Evolutionary conservation across 2,888 invertebrate species (phyloP).

Genomic region (Sphinx pinastri): DNA sequence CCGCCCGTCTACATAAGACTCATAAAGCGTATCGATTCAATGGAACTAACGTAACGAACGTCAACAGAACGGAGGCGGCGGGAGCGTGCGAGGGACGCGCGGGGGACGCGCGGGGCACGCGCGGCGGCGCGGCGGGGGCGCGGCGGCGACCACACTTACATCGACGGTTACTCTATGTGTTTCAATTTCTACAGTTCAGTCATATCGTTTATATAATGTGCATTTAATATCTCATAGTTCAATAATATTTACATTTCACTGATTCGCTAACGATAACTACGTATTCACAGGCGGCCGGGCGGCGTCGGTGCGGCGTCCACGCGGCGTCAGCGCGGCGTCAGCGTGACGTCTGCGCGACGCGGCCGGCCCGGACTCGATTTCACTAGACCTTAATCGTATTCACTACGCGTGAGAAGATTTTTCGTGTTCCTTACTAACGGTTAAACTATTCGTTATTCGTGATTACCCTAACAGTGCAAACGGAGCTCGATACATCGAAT

Average conservation of each 20-base stretch:
- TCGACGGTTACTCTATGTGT: constrained; percentile 66
- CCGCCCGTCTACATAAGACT: constrained; percentile 61
- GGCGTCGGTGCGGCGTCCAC: constrained; percentile 31
- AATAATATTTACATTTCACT: constrained; percentile 74
- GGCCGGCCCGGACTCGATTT: constrained; percentile 45
- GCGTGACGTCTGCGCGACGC: constrained; percentile 30
- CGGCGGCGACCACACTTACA: constrained; percentile 60
- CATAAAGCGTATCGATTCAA: constrained; percentile 79
- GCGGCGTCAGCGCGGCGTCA: constrained; percentile 37
- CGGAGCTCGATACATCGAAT: constrained; percentile 55
- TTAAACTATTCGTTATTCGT: constrained; percentile 63
- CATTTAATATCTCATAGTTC: constrained; percentile 61
- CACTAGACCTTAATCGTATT: constrained; percentile 58
- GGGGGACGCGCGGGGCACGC: constrained; percentile 44
- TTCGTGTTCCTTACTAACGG: constrained; percentile 68
- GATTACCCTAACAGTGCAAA: constrained; percentile 66
- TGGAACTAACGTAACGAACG: constrained; percentile 65
- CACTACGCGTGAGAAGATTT: constrained; percentile 66
- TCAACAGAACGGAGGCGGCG: constrained; percentile 54
- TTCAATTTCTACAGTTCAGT: constrained; percentile 71
- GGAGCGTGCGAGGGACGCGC: constrained; percentile 39
- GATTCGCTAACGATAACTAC: constrained; percentile 66
- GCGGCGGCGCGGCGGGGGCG: constrained; percentile 61
- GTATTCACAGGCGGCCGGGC: constrained; percentile 63
- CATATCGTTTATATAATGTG: constrained; percentile 75